Base-by-base conservation (phyloP, 2,888 invertebrate genomes). In the Hecatera dysodea region DNA sequence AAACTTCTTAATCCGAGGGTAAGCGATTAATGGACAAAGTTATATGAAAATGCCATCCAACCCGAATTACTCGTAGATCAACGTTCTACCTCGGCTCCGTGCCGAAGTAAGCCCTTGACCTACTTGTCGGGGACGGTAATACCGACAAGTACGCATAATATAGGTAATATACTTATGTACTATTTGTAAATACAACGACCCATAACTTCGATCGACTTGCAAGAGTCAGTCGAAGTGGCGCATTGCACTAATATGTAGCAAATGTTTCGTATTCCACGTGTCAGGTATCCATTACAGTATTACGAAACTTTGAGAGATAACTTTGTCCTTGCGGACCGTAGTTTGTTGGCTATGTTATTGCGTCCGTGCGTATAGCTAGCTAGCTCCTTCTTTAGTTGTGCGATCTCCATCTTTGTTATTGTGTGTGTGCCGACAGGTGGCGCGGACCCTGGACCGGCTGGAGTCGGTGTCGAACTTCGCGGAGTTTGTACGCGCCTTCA, bases 401-500 rank as follows among this genome's bases (percentile, higher is more conserved):
- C 39, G 62, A 74, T 36, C 36, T 55, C 70, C 74, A 62, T 65
- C 48, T 69, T 33, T 75, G 60, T 69, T 83, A 76, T 81, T 84
- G 79, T 76, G 81, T 81, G 67, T 72, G 67, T 78, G 77, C 66
- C 66, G 69, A 74, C 92, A 97, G 97, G 98, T 98, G 87, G 97
- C 98, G 78, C 97, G 98, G 85, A 97, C 98, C 87, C 96, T 98
- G 89, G 98, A 98, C 86, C 97, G 98, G 73, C 96, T 98, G 88
- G 98, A 98, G 93, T 98, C 98, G 62, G 98, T 98, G 78, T 98
- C 98, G 85, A 98, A 98, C 95, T 98, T 98, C 91, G 99, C 99
- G 64, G 99, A 99, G 95, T 99, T 99, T 93, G 99, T 99, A 70
- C 98, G 99, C 91, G 99, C 99, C 29, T 99, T 99, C 96, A 99